phyloP scores from a whole-genome alignment of 2,888 invertebrate genomes.

The Xylocampa areola region DNA sequence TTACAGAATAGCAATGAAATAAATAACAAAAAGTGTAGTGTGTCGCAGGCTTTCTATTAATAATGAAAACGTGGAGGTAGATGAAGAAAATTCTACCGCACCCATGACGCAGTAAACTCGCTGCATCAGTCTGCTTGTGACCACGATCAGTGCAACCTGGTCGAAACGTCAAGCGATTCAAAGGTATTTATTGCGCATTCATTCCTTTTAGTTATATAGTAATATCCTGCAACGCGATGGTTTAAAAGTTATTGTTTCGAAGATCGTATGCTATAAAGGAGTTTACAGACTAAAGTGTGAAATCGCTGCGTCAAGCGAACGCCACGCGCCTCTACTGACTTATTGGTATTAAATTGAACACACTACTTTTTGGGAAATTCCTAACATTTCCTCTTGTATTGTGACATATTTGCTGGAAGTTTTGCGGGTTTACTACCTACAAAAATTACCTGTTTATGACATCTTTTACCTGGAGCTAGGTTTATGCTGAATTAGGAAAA shows the following conservation, averaged over 20 bases:
- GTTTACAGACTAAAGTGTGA: constrained; percentile 59
- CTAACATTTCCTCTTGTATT: constrained; percentile 52
- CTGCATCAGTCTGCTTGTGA: too few species aligned
- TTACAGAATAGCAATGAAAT: too few species aligned
- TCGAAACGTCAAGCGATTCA: too few species aligned
- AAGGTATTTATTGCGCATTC: too few species aligned
- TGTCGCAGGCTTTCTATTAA: too few species aligned
- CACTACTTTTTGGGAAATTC: constrained; percentile 67
- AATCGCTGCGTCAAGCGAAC: constrained; percentile 72
- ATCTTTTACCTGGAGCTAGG: constrained; percentile 22
- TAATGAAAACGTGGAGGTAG: too few species aligned
- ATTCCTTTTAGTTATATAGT: too few species aligned
- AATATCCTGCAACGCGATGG: too few species aligned
- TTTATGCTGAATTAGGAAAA: constrained; percentile 16
- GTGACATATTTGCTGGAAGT: constrained; percentile 52
- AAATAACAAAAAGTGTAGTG: too few species aligned
- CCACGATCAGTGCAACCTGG: too few species aligned
- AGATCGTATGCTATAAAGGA: constrained; percentile 62
- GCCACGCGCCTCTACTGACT: constrained; percentile 66
- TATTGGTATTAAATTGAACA: constrained; percentile 80
- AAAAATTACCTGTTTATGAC: constrained; percentile 36
- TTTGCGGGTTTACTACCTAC: constrained; percentile 14
- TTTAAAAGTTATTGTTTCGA: not conserved
- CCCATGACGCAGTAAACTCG: too few species aligned
- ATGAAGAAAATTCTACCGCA: too few species aligned